Evolutionary conservation across 1,140 invertebrate genomes (phyloP).

Genomic region (Schlechtendalia chinensis): DNA sequence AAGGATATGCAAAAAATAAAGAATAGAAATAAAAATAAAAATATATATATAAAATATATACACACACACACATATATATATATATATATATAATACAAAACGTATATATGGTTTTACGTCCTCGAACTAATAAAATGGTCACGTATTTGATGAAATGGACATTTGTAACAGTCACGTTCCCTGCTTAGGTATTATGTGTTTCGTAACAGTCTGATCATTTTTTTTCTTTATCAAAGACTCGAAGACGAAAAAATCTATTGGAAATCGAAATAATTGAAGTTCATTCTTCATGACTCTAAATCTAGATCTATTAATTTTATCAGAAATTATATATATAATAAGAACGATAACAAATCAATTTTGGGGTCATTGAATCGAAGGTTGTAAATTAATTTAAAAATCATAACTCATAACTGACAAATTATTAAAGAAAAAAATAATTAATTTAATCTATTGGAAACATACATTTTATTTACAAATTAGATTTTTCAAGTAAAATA

Average conservation of each 20-base stretch:
- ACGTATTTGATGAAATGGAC: conserved; percentile 39
- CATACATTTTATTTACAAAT: too few relatives aligned
- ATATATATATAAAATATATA: too few relatives aligned
- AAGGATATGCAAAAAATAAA: too few relatives aligned
- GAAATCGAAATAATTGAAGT: conserved; percentile 10
- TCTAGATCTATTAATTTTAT: background rate
- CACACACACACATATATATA: too few relatives aligned
- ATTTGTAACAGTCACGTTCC: conserved; percentile 47
- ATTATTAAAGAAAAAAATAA: too few relatives aligned
- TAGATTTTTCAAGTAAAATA: too few relatives aligned
- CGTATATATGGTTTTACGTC: background rate
- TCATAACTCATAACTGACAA: too few relatives aligned
- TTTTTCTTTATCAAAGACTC: background rate
- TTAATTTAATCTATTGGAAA: too few relatives aligned
- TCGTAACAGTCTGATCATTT: conserved; percentile 4
- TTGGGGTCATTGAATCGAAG: too few relatives aligned
- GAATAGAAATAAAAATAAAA: too few relatives aligned
- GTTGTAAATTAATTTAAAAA: too few relatives aligned
- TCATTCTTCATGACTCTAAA: background rate
- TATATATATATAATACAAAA: background rate
- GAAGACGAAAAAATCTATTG: conserved; percentile 12
- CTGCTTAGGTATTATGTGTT: background rate
- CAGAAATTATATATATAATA: background rate
- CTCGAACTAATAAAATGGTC: conserved; percentile 8
- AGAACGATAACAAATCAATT: too few relatives aligned